A percentile compares a stretch with the other conserved stretches of the same genome.
phyloP scores from a whole-genome alignment of 2,888 invertebrate species.

The Creontiades dilutus region DNA sequence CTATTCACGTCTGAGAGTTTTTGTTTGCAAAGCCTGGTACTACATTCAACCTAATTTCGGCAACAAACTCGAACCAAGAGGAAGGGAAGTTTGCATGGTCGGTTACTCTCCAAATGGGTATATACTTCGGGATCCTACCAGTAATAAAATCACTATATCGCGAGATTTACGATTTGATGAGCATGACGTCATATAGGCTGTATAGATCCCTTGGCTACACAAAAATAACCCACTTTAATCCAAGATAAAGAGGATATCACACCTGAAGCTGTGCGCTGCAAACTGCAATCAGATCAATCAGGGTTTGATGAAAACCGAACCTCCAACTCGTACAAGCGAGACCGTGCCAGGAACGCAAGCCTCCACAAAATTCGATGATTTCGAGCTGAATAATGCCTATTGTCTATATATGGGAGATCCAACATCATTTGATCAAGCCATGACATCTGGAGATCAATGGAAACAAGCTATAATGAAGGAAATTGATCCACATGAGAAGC shows the following conservation, averaged over 20 bases:
- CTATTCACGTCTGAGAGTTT: neutral
- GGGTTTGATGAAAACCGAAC: too few relatives aligned
- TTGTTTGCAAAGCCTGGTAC: slow-evolving; percentile 23
- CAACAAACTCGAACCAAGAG: neutral
- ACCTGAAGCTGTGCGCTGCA: too few relatives aligned
- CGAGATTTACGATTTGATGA: neutral
- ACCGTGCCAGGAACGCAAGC: too few relatives aligned
- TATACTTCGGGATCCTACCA: neutral
- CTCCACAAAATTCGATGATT: too few relatives aligned
- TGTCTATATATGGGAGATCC: neutral
- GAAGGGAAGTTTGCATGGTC: neutral
- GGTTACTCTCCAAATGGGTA: neutral
- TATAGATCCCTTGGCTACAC: too few relatives aligned
- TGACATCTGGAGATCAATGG: neutral
- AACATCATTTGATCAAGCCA: neutral
- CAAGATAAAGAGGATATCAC: too few relatives aligned
- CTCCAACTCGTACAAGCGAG: too few relatives aligned
- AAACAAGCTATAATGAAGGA: neutral
- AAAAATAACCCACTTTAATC: too few relatives aligned
- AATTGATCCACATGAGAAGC: neutral
- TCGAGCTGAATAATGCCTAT: neutral
- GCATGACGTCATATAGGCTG: too few relatives aligned
- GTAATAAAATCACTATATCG: neutral
- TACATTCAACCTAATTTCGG: neutral
- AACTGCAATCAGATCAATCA: too few relatives aligned